Evolutionary conservation across 2,113 vertebrate genomes (phyloP).

Genomic region (Phaetusa simplex): DNA sequence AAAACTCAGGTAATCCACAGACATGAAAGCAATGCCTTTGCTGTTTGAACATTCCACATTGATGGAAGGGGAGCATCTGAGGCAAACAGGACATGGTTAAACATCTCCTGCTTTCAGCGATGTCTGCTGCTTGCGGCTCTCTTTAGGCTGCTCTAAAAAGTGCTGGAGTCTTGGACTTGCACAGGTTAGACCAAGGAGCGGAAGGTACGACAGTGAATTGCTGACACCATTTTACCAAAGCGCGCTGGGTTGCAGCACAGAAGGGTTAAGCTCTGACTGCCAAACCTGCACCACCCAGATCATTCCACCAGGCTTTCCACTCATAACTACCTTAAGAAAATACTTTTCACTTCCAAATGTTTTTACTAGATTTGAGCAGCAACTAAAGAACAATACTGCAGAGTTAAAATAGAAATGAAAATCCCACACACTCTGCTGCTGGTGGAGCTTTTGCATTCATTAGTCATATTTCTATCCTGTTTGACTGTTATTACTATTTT

Average conservation of each 20-base stretch:
- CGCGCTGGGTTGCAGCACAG: rapidly evolving
- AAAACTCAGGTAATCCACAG: not conserved
- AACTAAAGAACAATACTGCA: not conserved
- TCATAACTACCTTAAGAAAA: not conserved
- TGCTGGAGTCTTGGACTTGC: not conserved
- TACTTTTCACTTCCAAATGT: not conserved
- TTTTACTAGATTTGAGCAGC: not conserved
- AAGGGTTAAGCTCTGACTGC: not conserved
- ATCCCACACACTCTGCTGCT: not conserved
- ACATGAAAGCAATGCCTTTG: not conserved
- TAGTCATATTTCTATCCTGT: not conserved
- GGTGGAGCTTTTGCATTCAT: not conserved
- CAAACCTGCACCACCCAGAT: not conserved
- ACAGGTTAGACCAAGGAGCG: not conserved
- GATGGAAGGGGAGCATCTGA: not conserved
- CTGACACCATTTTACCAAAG: not conserved
- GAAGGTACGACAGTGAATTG: rapidly evolving
- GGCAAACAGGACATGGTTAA: not conserved
- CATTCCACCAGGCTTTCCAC: not conserved
- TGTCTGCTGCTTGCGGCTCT: not conserved
- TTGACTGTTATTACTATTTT: not conserved
- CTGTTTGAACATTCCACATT: not conserved
- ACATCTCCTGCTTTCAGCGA: not conserved
- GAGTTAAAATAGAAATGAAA: not conserved
- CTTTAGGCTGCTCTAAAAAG: not conserved